Base-by-base conservation (phyloP, 2,888 invertebrate species). In the Hymenopus coronatus region DNA sequence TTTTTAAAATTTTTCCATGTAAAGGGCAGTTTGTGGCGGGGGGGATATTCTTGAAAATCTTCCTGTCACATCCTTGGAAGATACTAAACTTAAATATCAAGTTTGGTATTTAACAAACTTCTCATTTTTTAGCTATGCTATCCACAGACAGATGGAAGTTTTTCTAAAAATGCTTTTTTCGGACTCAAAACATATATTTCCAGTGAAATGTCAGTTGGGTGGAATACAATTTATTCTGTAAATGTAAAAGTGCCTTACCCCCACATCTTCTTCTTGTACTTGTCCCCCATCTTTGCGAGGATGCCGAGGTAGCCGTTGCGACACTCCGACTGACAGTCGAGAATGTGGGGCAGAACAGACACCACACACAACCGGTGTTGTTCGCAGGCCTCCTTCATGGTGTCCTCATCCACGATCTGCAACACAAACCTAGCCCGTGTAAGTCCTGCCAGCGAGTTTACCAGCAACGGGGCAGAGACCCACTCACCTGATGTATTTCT, bases 261-360 rank as follows among this genome's bases (percentile, higher is more conserved):
- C 99, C 99, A 99, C 94, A 96, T 95, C 93, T 98, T 98, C 93
- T 96, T 96, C 94, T 99, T 99, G 94, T 96, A 99, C 93, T 98
- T 98, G 89, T 98, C 98, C 0, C 89, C 90, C 89, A 90, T 88
- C 28, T 89, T 90, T 12, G 33, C 27, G 7, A 99, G 94, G 2
- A 96, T 95, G 81, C 95, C 93, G 87, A 99, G 92, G 93, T 98
- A 99, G n/a, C 95, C 94, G 93, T 98, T 97, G 25, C 90, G 88
- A 82, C 90, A 90, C 3, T 89, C 88, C 7, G 90, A 88, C 90
- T 98, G 97, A 93, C 99, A 99, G 94, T 99, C 99, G 82, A 99
- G 95, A 92, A 99, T 98, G 93, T 99, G 98, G 0, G 99, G 99
- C 91, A 99, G 94, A 30, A 99, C 95, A 0, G 99, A 96, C 83